Evolutionary conservation across 2,888 invertebrate species (phyloP).

Genomic region (Prosopocoilus inquinatus): DNA sequence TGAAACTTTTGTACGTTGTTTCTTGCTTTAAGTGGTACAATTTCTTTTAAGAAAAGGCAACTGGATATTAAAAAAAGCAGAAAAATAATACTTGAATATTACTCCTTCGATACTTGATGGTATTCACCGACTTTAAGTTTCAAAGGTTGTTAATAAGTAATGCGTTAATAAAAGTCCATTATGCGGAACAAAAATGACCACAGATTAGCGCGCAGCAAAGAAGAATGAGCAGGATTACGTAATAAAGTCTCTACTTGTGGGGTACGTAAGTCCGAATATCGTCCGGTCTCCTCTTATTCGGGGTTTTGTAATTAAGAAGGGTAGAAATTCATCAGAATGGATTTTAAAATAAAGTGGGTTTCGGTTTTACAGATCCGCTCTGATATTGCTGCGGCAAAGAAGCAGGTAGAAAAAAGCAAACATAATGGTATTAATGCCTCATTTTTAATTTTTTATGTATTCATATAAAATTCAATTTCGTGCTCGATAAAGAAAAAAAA

Average conservation of each 20-base stretch:
- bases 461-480: constrained; percentile 19
- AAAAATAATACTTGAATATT: too few species aligned
- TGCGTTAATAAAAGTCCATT: constrained; percentile 33
- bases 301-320: constrained; percentile 47
- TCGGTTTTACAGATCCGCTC: constrained; percentile 33
- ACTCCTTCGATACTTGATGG: too few species aligned
- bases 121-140: neutral
- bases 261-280: constrained; percentile 19
- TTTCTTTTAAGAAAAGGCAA: too few species aligned
- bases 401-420: constrained; percentile 26
- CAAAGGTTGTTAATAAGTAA: constrained; percentile 21
- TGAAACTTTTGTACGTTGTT: too few species aligned
- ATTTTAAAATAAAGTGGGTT: constrained; percentile 46
- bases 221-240: constrained; percentile 20
- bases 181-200: constrained; percentile 30
- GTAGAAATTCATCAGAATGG: constrained; percentile 49
- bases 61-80: too few species aligned
- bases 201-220: constrained; percentile 25
- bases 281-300: constrained; percentile 7
- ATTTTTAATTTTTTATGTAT: constrained; percentile 21
- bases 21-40: too few species aligned
- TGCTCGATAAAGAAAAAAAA: neutral
- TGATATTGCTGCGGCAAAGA: constrained; percentile 16
- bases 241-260: constrained; percentile 13
- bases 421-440: constrained; percentile 25